Base-by-base conservation (phyloP, 1,140 invertebrate genomes). In the Bombus cullumanus region DNA sequence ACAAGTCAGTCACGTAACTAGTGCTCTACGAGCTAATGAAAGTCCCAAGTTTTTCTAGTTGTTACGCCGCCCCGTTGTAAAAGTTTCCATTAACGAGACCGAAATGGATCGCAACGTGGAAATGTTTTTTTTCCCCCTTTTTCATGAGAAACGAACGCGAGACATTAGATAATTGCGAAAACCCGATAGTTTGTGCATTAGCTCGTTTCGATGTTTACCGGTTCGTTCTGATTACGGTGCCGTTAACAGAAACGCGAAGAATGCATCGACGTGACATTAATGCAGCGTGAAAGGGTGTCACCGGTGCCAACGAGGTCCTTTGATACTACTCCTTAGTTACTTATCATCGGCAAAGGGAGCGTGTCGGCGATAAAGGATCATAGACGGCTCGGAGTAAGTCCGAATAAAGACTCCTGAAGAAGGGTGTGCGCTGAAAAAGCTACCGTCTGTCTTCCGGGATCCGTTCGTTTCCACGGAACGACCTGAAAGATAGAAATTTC, bases 301-400 rank as follows among this genome's bases (percentile, higher is more conserved):
- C 18, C 59, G 71, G 28, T 84, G 43, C 18, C 81, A 41, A 57
- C 53, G 64, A n/a, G 43, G n/a, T 83, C 39, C 80, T 89, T 89
- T 86, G 80, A 89, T n/a, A 68, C 76, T n/a, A 68, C 76, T 81
- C 88, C 81, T 89, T 89, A 81, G 84, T 86, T 86, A 81, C 85
- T 89, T 86, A 89, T 89, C 80, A 59, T 18, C 39, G 34, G 69
- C 28, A 47, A 43, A 79, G 59, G 71, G 22, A 53, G 28, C 53
- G 34, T 41, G 75, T 57, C 47, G 57, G 39, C 57, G 80, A 66
- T 83, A 89, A 89, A 89, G 75, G 87, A 81, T 79, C 68, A 10
- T 37, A 9, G 47, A 37, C 77, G 78, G 34, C 15, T 9, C 43
- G 64, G 15, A 39, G 39, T 85, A 37, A 76, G 74, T 75, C 37